Percentiles rank a stretch among this genome's conserved stretches.
Evolutionary conservation across 2,797 vertebrate species (phyloP).

Genomic region (Allochrocebus solatus): DNA sequence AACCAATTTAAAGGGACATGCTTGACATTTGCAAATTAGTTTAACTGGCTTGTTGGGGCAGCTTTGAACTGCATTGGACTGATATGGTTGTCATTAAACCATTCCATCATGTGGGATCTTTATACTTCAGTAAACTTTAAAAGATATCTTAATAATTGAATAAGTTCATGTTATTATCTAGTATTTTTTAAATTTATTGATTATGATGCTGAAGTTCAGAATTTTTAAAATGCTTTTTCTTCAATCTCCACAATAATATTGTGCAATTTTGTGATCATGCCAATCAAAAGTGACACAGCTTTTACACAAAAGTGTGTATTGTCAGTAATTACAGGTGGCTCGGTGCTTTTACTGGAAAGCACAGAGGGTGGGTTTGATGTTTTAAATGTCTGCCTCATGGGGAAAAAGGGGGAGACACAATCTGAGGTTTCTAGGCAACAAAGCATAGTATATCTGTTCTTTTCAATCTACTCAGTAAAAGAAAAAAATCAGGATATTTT

Average conservation of each 20-base stretch:
- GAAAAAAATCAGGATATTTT: not conserved
- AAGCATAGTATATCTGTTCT: not conserved
- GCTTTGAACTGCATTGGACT: conserved; percentile 47
- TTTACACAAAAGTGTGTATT: not conserved
- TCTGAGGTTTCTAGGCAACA: not conserved
- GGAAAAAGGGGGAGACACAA: not conserved
- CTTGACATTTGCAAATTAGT: conserved; percentile 76
- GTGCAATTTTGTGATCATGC: not conserved
- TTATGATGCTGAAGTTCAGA: not conserved
- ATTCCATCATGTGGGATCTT: conserved; percentile 14
- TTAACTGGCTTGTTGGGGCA: conserved; percentile 61
- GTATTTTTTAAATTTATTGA: not conserved
- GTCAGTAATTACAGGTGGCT: not conserved
- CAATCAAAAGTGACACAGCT: not conserved
- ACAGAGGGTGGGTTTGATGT: not conserved
- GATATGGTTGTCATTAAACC: conserved; percentile 48
- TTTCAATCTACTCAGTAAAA: not conserved
- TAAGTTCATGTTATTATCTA: not conserved
- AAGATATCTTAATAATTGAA: conserved; percentile 56
- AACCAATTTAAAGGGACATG: conserved; percentile 74
- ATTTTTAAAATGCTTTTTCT: not conserved
- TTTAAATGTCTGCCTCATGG: not conserved
- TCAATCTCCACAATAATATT: not conserved
- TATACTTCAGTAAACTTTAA: conserved; percentile 46
- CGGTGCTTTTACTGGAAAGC: not conserved